Conservation (phyloP, 2,113 vertebrate genomes). For the Lamprologus sp. region DNA sequence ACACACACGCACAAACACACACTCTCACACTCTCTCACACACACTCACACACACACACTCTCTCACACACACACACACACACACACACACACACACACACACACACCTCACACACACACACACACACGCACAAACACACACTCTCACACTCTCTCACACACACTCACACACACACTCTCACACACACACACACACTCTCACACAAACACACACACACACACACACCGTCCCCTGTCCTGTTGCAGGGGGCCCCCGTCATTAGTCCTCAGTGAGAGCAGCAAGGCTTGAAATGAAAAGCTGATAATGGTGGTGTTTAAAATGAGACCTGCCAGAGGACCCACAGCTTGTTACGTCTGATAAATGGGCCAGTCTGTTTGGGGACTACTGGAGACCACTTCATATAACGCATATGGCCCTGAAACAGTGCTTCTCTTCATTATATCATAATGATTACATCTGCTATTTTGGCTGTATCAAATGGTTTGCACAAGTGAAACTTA, state of each 20-base stretch:
- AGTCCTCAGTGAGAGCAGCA: background rate
- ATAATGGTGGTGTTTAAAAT: conserved; percentile 9
- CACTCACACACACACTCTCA: too few species aligned
- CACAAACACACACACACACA: too few species aligned
- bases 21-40: too few species aligned
- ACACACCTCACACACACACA: too few species aligned
- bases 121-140: too few species aligned
- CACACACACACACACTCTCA: too few species aligned
- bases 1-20: too few species aligned
- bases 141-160: too few species aligned
- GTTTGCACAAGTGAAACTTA: background rate
- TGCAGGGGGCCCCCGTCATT: background rate
- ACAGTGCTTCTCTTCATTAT: background rate
- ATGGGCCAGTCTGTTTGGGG: background rate
- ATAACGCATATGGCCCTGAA: background rate
- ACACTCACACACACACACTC: accelerated
- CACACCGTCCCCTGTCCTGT: background rate
- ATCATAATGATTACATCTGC: background rate
- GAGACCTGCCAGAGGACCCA: background rate
- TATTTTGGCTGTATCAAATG: background rate
- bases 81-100: too few species aligned
- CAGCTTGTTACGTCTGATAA: conserved; percentile 26
- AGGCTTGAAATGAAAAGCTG: conserved; percentile 28
- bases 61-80: background rate
- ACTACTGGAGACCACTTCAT: background rate